Evolutionary conservation across 2,113 vertebrate genomes (phyloP).

Genomic region (Thymallus thymallus): DNA sequence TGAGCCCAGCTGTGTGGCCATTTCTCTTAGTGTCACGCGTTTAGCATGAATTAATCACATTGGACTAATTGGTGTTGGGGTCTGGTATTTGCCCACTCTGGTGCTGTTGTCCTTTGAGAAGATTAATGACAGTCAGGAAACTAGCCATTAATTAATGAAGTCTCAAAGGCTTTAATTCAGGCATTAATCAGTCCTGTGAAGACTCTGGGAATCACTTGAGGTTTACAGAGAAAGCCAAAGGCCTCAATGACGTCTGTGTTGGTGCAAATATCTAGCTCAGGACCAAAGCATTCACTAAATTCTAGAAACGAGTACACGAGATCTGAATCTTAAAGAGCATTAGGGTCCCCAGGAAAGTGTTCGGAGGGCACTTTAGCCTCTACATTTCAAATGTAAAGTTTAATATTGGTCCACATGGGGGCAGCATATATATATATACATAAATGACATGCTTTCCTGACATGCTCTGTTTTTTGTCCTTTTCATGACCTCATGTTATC

Average conservation of each 20-base stretch:
- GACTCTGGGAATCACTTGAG: slow-evolving; percentile 9
- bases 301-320: neutral
- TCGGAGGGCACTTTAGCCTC: neutral
- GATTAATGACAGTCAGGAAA: slow-evolving; percentile 12
- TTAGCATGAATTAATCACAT: slow-evolving; percentile 23
- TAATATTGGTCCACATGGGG: neutral
- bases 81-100: slow-evolving; percentile 6
- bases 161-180: slow-evolving; percentile 11
- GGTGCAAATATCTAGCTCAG: neutral
- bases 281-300: neutral
- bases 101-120: slow-evolving; percentile 4
- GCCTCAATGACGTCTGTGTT: neutral
- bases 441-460: too few relatives aligned
- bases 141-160: slow-evolving; percentile 8
- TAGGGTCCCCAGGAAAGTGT: neutral
- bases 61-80: slow-evolving; percentile 15
- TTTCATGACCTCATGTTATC: neutral
- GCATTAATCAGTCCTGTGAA: slow-evolving; percentile 1
- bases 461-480: neutral
- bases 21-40: slow-evolving; percentile 1
- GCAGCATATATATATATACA: slow-evolving; percentile 4
- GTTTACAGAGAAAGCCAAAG: neutral
- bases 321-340: neutral
- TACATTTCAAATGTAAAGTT: neutral
- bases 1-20: slow-evolving; percentile 9